A percentile compares a stretch with the other conserved stretches of the same genome.
Conservation (phyloP, 1,140 invertebrate genomes). For the Steinernema feltiae region DNA sequence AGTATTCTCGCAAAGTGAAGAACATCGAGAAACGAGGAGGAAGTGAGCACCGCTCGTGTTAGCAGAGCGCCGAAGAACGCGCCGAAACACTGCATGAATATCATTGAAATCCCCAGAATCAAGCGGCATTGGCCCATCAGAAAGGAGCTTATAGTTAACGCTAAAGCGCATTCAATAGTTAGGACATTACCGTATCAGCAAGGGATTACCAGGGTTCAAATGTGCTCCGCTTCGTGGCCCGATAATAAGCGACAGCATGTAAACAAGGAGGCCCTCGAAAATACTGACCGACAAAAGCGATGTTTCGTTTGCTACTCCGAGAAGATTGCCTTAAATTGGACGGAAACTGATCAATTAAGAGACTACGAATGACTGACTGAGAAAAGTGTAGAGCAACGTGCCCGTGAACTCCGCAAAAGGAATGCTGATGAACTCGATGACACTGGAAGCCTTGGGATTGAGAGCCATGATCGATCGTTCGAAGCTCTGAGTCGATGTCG, state of each 20-base stretch:
- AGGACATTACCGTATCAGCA: no score
- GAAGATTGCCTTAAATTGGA: neutral
- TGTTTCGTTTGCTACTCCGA: neutral
- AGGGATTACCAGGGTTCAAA: neutral
- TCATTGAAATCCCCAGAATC: slow-evolving; percentile 22
- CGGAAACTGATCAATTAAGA: neutral
- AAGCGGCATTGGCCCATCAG: slow-evolving; percentile 18
- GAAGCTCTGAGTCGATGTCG: neutral
- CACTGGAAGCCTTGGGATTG: neutral
- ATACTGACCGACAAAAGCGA: neutral
- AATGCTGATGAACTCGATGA: slow-evolving; percentile 24
- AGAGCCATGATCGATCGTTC: neutral
- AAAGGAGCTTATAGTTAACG: slow-evolving; percentile 22
- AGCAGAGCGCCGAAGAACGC: slow-evolving; percentile 32
- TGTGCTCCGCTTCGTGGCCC: neutral
- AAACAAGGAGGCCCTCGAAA: neutral
- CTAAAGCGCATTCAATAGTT: no score
- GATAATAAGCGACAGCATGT: neutral
- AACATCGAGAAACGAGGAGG: slow-evolving; percentile 19
- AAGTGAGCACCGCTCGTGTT: slow-evolving; percentile 13
- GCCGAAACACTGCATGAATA: slow-evolving; percentile 35
- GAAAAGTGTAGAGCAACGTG: slow-evolving; percentile 24
- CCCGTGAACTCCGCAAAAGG: slow-evolving; percentile 27
- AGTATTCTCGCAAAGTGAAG: slow-evolving; percentile 21
- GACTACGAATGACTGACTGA: slow-evolving; percentile 16